Evolutionary conservation across 2,888 invertebrate species (phyloP), one percentile per base, ranked within the genome.

Genomic region (Crossocerus cetratus): DNA sequence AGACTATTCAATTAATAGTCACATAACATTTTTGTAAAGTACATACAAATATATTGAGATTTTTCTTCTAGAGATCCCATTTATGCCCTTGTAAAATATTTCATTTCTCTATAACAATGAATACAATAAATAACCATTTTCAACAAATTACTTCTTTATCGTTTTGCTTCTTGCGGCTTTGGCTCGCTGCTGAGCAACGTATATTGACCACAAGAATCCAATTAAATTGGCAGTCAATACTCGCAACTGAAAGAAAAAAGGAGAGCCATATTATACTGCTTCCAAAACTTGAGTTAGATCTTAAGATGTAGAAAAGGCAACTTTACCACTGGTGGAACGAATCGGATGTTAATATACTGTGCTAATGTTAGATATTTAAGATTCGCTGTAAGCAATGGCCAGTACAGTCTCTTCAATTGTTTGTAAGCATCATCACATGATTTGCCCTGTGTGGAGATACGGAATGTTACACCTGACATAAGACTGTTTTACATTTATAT

Each of bases 131-230:
- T 20, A 32, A 43, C 42, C 20, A 63, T 20, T 45, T 23, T 13
- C 22, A 58, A 63, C 23, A 69, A 4, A 2, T 73, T 76, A 80
- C 45, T 69, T 78, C 23, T 22, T 68, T 71, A 22, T 14, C 58
- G 67, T 58, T 70, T 63, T 72, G 4, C 63, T 20, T 57, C 70
- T 81, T 3, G 86, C 84, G 77, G 90, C 83, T 83, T 93, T 93
- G 13, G 94, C 92, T 84, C 95, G 92, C 86, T 94, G 94, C 72
- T 93, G 93, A 2, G 96, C 94, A 62, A 96, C 86, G 86, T 94
- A 96, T 87, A 96, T 93, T 1, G 94, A 93, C 96, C 96, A 96
- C 81, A 95, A 92, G 86, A 96, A 95, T 57, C 95, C 95, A 69
- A 96, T 93, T n/a, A 96, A 83, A 86, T 95, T 96, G 88, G 93